Base-by-base conservation (phyloP, 2,888 invertebrate species). In the Fragum whitleyi region DNA sequence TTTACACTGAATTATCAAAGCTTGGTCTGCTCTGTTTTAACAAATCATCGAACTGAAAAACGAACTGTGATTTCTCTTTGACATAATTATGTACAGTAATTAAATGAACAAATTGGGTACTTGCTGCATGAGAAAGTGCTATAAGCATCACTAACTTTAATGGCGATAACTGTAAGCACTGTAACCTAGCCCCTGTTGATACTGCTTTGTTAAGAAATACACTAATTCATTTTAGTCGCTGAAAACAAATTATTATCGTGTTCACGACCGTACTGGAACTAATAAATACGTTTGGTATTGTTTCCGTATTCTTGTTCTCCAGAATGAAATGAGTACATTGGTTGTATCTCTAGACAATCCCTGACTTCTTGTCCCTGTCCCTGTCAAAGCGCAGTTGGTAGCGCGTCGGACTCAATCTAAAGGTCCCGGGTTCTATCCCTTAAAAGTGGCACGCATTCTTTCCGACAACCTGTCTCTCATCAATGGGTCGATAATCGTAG, bases 1-100 rank as follows among this genome's bases (percentile, higher is more conserved):
- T 67, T 21, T 42, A 42, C 39, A 67, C 39, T 42, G 67, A 67
- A 67, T 21, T 21, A 61, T 71, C 67, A 78, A 47, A 74, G n/a
- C 81, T 73, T 28, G 81, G 81, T 59, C 81, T 62, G 42, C 73
- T 74, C 65, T 78, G 81, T 75, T 84, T 84, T n/a, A 84, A 26
- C 39, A 74, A 72, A 32, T 36, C 61, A 23, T 51, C 53, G 19
- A 80, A 61, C 62, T 70, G 28, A 71, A 84, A 78, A 3, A 70
- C 55, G 47, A 51, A 74, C 57, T 73, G 57, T 42, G 67, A 57
- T 36, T 32, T 36, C 6, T 21, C 53, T 42, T 69, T 74, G 11
- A 47, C 32, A 51, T 77, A 51, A 42, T 74, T 62, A 73, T 73
- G 21, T 55, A 75, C 57, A 74, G 29, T 36, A 21, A 81, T 29